These are phyloP conservation scores for Crocallis elinguaria DNA, from an alignment of 2,888 invertebrate species.

Conservation along the genomic window DNA sequence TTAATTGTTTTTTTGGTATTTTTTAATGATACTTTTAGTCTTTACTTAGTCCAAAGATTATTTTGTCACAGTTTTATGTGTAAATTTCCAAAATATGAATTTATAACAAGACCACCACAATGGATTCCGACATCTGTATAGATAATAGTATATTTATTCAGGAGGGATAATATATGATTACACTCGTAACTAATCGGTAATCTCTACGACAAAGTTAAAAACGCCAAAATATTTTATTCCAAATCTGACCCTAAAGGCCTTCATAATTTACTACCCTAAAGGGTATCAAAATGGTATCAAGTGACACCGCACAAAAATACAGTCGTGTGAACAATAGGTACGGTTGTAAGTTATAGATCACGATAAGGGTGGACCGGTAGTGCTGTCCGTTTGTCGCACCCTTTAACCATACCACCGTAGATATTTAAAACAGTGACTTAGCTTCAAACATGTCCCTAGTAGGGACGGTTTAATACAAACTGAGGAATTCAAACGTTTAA, in stretches of 20 bases:
- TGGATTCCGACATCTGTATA: conserved; percentile 26
- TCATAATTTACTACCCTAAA: too few species aligned
- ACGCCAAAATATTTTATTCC: conserved; percentile 43
- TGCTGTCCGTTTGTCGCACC: conserved; percentile 41
- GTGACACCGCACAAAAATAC: conserved; percentile 43
- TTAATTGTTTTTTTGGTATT: too few species aligned
- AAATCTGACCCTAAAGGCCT: conserved; percentile 35
- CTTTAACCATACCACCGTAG: conserved; percentile 28
- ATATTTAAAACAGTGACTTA: neutral
- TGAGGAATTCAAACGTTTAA: too few species aligned
- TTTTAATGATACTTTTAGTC: too few species aligned
- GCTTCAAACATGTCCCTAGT: neutral
- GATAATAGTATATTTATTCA: conserved; percentile 31
- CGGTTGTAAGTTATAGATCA: conserved; percentile 60
- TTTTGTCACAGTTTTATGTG: too few species aligned
- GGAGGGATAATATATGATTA: conserved; percentile 21
- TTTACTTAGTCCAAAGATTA: too few species aligned
- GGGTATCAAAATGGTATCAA: conserved; percentile 43
- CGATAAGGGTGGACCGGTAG: conserved; percentile 47
- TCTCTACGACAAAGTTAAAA: conserved; percentile 24
- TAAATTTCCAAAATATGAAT: too few species aligned
- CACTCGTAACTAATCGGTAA: conserved; percentile 20
- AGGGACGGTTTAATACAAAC: too few species aligned
- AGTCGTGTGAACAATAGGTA: conserved; percentile 51
- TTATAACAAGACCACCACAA: neutral